Evolutionary conservation across 2,888 invertebrate species (phyloP), one percentile per base, ranked within the genome.

Genomic region (Ennomos fuscantarius): DNA sequence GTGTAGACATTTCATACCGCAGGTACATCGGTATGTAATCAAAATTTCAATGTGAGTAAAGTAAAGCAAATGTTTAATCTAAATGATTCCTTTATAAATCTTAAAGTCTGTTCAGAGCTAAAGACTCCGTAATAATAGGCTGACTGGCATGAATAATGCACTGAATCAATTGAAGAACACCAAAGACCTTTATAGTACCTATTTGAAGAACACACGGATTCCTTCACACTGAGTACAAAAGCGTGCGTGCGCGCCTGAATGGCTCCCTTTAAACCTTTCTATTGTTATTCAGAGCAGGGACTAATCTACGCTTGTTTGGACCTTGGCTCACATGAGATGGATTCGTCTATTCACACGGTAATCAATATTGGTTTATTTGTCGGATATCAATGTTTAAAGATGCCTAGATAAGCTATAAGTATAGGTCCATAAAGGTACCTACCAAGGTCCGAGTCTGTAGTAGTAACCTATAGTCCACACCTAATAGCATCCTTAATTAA

Each of bases 241-340:
- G 56, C 52, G 71, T 67, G 72, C 84, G 82, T 82, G 83, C 72
- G 70, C 71, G 66, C 60, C 65, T 82, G 77, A 84, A 82, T 84
- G 71, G 71, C 24, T n/a, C 53, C 35, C 32, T 31, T 55, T 40
- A 62, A 56, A 60, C 67, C 70, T 71, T 61, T 65, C 65, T 56
- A 67, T 68, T 68, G 65, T 68, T 64, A 62, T 62, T 56, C 41
- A 43, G 41, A 37, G 39, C 46, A 43, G 42, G 40, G 32, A 35
- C 52, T 58, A 36, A 53, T 58, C 48, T 52, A 41, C 43, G 45
- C 41, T 57, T 42, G 53, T 52, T 42, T 55, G 55, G 33, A 55
- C 55, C 60, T 60, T 62, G 65, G 51, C 63, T 61, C 53, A 54
- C 47, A 60, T 61, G n/a, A 39, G 33, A 54, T 54, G 32, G 47